Evolutionary conservation across 2,113 vertebrate species (phyloP).

Genomic region (Struthidea cinerea): DNA sequence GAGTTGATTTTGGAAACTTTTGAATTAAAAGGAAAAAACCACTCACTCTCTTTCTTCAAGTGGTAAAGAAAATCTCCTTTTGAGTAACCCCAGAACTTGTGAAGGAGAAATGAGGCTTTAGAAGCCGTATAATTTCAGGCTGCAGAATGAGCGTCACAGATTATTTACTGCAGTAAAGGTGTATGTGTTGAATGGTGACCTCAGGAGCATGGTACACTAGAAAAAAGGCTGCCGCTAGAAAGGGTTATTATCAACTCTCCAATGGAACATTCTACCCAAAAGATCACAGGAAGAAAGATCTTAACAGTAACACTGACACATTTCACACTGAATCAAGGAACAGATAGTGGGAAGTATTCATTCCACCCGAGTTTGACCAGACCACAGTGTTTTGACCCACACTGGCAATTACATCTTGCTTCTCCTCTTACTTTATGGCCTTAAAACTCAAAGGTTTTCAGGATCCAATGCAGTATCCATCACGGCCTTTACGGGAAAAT

Average conservation of each 20-base stretch:
- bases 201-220: neutral
- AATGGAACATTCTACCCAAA: neutral
- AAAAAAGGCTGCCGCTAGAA: neutral
- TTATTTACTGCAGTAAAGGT: neutral
- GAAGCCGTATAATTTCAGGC: neutral
- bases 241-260: neutral
- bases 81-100: neutral
- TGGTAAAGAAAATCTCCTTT: neutral
- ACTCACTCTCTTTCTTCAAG: neutral
- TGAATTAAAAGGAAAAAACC: neutral
- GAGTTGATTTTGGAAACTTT: neutral
- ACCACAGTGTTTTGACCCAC: neutral
- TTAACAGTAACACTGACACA: neutral
- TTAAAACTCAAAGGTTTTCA: neutral
- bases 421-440: neutral
- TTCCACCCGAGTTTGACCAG: neutral
- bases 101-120: neutral
- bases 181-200: neutral
- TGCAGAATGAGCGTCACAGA: neutral
- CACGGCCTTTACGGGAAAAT: neutral
- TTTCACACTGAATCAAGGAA: neutral
- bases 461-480: neutral
- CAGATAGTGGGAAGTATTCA: neutral
- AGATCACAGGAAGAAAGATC: neutral
- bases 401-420: neutral